Evolutionary conservation across 2,888 invertebrate genomes (phyloP), one percentile per base, ranked within the genome.

Genomic region (Caenorhabditis uteleia): DNA sequence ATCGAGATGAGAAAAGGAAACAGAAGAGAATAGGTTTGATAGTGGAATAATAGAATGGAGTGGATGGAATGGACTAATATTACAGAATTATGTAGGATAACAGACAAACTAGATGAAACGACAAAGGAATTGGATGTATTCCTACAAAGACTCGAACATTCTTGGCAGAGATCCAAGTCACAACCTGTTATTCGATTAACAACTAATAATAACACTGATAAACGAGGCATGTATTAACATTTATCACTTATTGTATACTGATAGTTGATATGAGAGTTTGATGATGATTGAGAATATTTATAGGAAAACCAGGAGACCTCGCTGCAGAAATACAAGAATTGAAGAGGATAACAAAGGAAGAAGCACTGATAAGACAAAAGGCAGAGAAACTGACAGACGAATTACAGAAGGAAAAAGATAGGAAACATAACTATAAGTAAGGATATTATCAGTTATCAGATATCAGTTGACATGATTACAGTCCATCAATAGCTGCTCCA

Each of bases 341-440:
- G 29, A 75, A 77, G 56, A 21, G 60, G 27, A 38, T 59, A 26
- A 65, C 74, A n/a, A 73, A 65, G 39, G 79, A 79, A 44, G 77
- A 78, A 45, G 56, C 72, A 43, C 44, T 66, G 36, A 44, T 58
- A 23, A 31, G 68, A 10, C 70, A 44, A 62, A 70, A 61, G 68
- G 75, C 75, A n/a, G 79, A 80, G 45, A 70, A 68, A 50, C 49
- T 79, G 33, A 59, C 64, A 16, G 72, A 67, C n/a, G 78, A 78
- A 48, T 38, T 78, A 39, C 67, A 75, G 16, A 62, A 73, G 23
- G 73, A 78, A 39, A 45, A 69, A 38, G 68, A 60, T 23, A 57
- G 78, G 27, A 62, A 70, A 31, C 80, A 80, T 39, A 71, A 71
- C 39, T 80, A 74, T 54, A 50, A 77, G 78, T 79, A 31, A 66